phyloP scores from a whole-genome alignment of 2,113 vertebrate genomes.

The Bungarus multicinctus region DNA sequence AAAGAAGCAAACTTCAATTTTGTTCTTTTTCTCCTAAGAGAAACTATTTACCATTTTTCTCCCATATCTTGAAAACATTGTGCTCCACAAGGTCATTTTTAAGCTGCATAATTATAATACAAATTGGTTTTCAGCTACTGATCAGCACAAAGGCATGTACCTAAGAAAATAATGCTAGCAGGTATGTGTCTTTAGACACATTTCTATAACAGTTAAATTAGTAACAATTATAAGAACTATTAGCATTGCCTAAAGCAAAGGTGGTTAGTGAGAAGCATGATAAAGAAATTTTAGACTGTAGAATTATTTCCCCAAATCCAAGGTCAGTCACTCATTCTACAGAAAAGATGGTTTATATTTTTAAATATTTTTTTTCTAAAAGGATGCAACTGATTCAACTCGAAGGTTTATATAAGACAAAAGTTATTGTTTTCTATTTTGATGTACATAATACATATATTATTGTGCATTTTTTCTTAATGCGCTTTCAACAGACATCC shows the following conservation, averaged over 20 bases:
- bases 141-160: conserved; percentile 36
- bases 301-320: not conserved
- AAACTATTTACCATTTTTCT: conserved; percentile 21
- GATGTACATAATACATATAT: not conserved
- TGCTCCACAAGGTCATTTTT: conserved; percentile 33
- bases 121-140: conserved; percentile 45
- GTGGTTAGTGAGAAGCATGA: not conserved
- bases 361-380: not conserved
- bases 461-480: not conserved
- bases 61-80: conserved; percentile 31
- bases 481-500: not conserved
- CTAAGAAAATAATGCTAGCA: conserved; percentile 50
- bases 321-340: not conserved
- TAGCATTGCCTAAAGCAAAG: conserved; percentile 28
- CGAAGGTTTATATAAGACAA: not conserved
- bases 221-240: conserved; percentile 37
- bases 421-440: not conserved
- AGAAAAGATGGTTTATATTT: conserved; percentile 1
- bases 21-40: not conserved
- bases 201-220: conserved; percentile 56
- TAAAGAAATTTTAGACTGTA: conserved; percentile 28
- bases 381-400: not conserved
- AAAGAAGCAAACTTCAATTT: not conserved
- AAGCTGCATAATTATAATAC: conserved; percentile 50
- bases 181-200: conserved; percentile 31